Evolutionary conservation across 2,888 invertebrate genomes (phyloP), one percentile per base, ranked within the genome.

Genomic region (Clitarchus hookeri): DNA sequence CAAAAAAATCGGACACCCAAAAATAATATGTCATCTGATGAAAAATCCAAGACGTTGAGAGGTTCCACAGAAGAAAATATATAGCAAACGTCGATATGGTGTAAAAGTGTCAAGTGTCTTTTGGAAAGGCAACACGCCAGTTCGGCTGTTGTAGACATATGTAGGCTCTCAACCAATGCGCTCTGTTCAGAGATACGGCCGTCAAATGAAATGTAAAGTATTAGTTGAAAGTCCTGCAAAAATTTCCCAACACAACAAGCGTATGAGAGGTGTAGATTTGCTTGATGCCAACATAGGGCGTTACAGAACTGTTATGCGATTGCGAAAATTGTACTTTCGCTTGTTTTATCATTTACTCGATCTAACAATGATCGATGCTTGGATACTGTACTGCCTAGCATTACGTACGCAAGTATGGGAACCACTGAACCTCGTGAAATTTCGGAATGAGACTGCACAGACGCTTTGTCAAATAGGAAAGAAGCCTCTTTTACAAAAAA

Each of bases 241-340:
- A 9, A 44, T 82, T 44, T 36, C n/a, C 4, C 27, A 36, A 8
- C 27, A 36, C 36, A 82, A 82, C 36, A 82, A 82, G 23, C 82
- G 27, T 27, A 82, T 82, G 82, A 36, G 36, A 36, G 82, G 36
- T 16, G 36, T 82, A 19, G 82, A 26, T 82, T 36, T 82, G 44
- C 44, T 82, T 27, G 82, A 26, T 44, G 44, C 36, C 44, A 27
- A 82, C 82, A 13, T 82, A 82, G 82, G 82, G 13, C 82, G 82
- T 23, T 44, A 82, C 19, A 36, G 23, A 44, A 36, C 27, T 36
- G 27, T 27, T 4, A 26, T 82, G 16, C 27, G 44, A 27, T 82
- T 36, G 13, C 3, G 44, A 36, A 82, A 82, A 82, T 82, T 12
- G 82, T 82, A 82, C 4, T 82, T 82, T 27, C 13, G 82, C 27